phyloP scores from a whole-genome alignment of 2,888 invertebrate genomes.

The Diarsia dahlii region DNA sequence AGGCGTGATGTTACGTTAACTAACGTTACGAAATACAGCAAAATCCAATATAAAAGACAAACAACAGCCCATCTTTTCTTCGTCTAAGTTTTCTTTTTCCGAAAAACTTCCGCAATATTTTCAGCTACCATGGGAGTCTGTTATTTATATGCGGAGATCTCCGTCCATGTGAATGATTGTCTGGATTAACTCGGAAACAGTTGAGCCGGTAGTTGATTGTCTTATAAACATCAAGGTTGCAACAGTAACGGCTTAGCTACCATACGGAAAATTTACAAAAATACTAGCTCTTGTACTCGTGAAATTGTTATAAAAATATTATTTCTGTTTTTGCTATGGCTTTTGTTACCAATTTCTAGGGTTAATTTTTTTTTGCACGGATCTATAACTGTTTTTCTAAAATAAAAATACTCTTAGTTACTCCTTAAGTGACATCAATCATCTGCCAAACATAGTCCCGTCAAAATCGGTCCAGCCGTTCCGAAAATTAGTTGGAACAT shows the following conservation, averaged over 20 bases:
- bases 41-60: neutral
- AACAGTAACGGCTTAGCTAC: neutral
- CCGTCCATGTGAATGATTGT: slow-evolving; percentile 20
- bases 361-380: no score
- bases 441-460: no score
- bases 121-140: neutral
- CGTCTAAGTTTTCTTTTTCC: neutral
- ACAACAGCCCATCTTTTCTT: neutral
- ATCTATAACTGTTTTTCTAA: no score
- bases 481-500: no score
- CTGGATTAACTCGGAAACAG: slow-evolving; percentile 24
- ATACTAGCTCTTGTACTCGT: no score
- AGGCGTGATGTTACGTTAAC: no score
- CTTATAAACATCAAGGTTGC: slow-evolving; percentile 38
- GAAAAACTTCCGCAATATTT: slow-evolving; percentile 20
- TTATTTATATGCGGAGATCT: slow-evolving; percentile 40
- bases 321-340: no score
- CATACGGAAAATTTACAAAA: neutral
- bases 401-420: no score
- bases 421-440: no score
- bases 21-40: neutral
- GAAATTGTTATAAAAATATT: no score
- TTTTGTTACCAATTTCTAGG: no score
- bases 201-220: slow-evolving; percentile 28
- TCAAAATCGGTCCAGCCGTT: no score